Evolutionary conservation across 2,113 vertebrate species (phyloP).

Genomic region (Morone chrysops): DNA sequence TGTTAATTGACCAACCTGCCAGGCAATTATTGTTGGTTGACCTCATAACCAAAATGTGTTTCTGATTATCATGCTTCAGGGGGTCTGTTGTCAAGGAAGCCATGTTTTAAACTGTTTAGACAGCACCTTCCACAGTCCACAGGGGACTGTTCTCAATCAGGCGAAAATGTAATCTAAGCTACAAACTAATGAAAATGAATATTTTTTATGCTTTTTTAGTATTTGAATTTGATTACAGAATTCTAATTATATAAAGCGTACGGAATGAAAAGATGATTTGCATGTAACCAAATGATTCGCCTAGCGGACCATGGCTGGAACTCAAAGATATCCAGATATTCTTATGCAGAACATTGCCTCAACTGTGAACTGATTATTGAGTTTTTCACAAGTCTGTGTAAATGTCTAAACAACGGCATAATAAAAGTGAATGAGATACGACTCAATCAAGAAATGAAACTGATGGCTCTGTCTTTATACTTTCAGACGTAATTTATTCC

Average conservation of each 20-base stretch:
- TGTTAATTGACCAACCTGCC: conserved; percentile 80
- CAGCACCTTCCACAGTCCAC: conserved; percentile 69
- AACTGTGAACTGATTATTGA: conserved; percentile 67
- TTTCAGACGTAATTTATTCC: conserved; percentile 56
- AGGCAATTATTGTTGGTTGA: conserved; percentile 78
- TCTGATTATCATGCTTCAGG: conserved; percentile 76
- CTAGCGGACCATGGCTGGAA: conserved; percentile 7
- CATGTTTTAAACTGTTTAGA: conserved; percentile 74
- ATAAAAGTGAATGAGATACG: conserved; percentile 78
- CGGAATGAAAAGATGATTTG: conserved; percentile 56
- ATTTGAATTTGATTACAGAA: conserved; percentile 55
- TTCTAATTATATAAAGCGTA: conserved; percentile 48
- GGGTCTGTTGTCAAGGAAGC: conserved; percentile 69
- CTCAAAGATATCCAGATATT: conserved; percentile 26
- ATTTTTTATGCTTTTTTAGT: conserved; percentile 29
- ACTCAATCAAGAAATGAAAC: conserved; percentile 78
- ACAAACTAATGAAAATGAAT: conserved; percentile 66
- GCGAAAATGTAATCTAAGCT: conserved; percentile 67
- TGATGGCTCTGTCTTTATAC: conserved; percentile 60
- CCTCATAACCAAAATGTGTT: conserved; percentile 80
- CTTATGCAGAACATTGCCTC: conserved; percentile 54
- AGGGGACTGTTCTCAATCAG: conserved; percentile 66
- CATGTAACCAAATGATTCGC: conserved; percentile 47
- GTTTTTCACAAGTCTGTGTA: conserved; percentile 75
- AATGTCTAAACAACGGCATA: conserved; percentile 69